phyloP scores from a whole-genome alignment of 1,140 invertebrate species.

The Drosophila insularis region DNA sequence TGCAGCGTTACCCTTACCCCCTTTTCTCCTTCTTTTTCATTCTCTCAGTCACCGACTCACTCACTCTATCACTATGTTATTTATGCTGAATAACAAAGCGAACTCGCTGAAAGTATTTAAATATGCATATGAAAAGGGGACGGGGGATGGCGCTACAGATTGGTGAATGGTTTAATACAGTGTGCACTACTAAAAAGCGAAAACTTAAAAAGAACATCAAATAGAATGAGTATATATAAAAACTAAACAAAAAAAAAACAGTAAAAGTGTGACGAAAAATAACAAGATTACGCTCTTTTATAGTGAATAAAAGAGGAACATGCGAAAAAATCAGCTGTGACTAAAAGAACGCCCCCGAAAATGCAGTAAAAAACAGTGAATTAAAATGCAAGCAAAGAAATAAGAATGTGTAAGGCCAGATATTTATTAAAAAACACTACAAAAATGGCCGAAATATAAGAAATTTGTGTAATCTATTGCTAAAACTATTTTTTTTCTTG shows the following conservation, averaged over 20 bases:
- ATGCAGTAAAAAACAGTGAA: too few relatives aligned
- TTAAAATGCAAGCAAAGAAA: too few relatives aligned
- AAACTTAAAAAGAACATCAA: background rate
- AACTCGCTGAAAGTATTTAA: constrained; percentile 52
- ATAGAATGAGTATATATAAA: background rate
- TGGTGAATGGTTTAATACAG: background rate
- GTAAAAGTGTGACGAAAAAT: too few relatives aligned
- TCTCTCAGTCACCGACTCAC: background rate
- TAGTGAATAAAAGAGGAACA: background rate
- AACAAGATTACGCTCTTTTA: background rate
- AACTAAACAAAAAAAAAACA: background rate
- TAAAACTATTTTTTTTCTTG: background rate
- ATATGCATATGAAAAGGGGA: constrained; percentile 44
- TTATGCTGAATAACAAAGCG: constrained; percentile 68
- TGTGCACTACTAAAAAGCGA: background rate
- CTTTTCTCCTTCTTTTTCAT: constrained; percentile 1
- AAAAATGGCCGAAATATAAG: background rate
- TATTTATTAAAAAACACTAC: too few relatives aligned
- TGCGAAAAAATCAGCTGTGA: background rate
- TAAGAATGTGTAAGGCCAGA: too few relatives aligned
- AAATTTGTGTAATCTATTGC: background rate
- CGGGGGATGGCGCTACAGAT: too few relatives aligned
- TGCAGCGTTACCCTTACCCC: background rate
- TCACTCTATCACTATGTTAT: constrained; percentile 31
- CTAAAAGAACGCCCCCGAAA: background rate